Evolutionary conservation across 2,797 vertebrate species (phyloP), one percentile per base, ranked within the genome.

Genomic region (Erithacus rubecula): DNA sequence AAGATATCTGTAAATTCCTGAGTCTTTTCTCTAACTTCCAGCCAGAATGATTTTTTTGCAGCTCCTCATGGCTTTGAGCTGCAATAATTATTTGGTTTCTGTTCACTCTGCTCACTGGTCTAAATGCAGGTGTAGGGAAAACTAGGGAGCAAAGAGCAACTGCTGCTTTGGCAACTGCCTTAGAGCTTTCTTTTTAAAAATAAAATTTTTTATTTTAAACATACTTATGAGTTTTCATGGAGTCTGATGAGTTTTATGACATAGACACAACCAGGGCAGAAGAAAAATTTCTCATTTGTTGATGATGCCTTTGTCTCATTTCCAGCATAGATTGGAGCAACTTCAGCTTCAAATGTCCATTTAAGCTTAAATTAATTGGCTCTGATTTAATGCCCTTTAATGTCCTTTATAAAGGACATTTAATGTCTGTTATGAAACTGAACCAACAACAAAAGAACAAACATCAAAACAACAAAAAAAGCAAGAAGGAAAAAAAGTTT

Each of bases 401-500:
- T 46, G 22, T 46, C 44, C 44, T 23, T 23, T 23, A 44, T 46
- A 46, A 46, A 21, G 10, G 19, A 44, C 2, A 43, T 46, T 41
- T 70, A 41, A 19, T 41, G 5, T 21, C 14, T 5, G 13, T 44
- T 71, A 22, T 51, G 29, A 46, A 41, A 49, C 6, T 56, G 36
- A 68, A 49, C 1, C 4, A 67, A 32, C 4, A 71, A n/a, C 4
- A 63, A 15, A 8, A 27, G 14, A 20, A 8, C 9, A 18, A 24
- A 4, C 5, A 43, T 15, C 9, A 34, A 52, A 41, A 23, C 5
- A 43, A 34, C 0, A 60, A 22, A 15, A 60, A 59, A 19, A 46
- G 1, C 5, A 55, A 43, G 8, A 55, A 11, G 9, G 8, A 41
- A 36, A 53, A 46, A 10, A 4, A 32, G 4, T 36, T 1, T 21